Evolutionary conservation across 2,797 vertebrate species (phyloP).

Genomic region (Neosalanx taihuensis): DNA sequence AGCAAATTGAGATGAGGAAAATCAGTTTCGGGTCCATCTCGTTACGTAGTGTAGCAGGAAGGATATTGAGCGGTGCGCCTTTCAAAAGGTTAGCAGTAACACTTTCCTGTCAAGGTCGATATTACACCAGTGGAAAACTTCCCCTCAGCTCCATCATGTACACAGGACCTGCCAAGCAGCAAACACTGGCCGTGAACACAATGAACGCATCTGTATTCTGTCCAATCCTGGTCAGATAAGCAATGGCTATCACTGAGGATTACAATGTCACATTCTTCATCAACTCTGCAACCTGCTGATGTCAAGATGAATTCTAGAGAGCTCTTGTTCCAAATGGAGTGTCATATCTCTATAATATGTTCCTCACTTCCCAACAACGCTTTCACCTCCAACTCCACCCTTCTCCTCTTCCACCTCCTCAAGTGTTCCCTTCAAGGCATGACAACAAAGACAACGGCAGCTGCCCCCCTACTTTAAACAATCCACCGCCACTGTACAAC

Average conservation of each 20-base stretch:
- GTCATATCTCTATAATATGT: constrained; percentile 45
- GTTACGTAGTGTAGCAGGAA: constrained; percentile 57
- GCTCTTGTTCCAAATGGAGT: constrained; percentile 52
- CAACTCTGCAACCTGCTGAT: constrained; percentile 54
- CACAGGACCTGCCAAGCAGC: constrained; percentile 34
- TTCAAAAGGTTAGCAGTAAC: constrained; percentile 71
- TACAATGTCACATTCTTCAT: constrained; percentile 67
- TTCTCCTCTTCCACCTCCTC: constrained; percentile 32
- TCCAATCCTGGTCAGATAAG: constrained; percentile 48
- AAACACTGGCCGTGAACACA: constrained; percentile 19
- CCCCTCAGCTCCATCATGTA: constrained; percentile 38
- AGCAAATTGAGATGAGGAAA: constrained; percentile 74
- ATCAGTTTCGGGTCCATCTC: constrained; percentile 72
- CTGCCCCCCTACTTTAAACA: constrained; percentile 30
- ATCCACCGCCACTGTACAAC: constrained; percentile 37
- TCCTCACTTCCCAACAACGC: constrained; percentile 6
- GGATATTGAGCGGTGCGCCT: constrained; percentile 60
- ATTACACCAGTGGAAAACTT: constrained; percentile 66
- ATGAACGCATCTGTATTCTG: constrained; percentile 63
- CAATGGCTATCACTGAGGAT: constrained; percentile 58
- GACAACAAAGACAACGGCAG: constrained; percentile 53
- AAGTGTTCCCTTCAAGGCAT: constrained; percentile 31
- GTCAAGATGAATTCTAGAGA: constrained; percentile 59
- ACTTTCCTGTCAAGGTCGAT: constrained; percentile 69
- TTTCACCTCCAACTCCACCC: constrained; percentile 4